Evolutionary conservation across 1,140 invertebrate genomes (phyloP).

Genomic region (Zaprionus nigranus): DNA sequence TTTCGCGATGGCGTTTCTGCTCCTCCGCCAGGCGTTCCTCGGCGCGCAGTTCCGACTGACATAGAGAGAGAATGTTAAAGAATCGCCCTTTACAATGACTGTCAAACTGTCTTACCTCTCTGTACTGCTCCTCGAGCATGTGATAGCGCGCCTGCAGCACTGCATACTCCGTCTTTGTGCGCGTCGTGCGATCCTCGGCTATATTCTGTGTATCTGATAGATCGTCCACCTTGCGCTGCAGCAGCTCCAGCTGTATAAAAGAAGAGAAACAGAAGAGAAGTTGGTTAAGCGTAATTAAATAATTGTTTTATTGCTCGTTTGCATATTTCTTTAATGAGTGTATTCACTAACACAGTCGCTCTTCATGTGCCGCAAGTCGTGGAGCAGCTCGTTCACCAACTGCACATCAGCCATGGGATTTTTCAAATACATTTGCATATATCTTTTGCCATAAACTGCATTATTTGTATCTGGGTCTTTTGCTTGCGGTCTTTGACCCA

Average conservation of each 20-base stretch:
- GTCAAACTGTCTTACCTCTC: constrained; percentile 88
- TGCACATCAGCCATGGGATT: constrained; percentile 79
- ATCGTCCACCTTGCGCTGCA: constrained; percentile 95
- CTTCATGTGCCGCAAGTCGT: constrained; percentile 77
- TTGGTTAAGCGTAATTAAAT: constrained; percentile 2
- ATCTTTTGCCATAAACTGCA: constrained; percentile 51
- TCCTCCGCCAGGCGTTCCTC: constrained; percentile 94
- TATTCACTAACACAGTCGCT: constrained; percentile 79
- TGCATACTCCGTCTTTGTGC: constrained; percentile 95
- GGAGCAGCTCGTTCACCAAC: constrained; percentile 78
- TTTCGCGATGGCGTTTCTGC: constrained; percentile 92
- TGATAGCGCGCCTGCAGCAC: constrained; percentile 94
- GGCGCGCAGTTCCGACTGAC: constrained; percentile 90
- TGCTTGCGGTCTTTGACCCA: constrained; percentile 11
- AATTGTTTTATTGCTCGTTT: neutral
- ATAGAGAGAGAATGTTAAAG: neutral
- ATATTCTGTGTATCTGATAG: constrained; percentile 93
- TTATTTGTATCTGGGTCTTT: constrained; percentile 41
- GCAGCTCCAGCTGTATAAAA: constrained; percentile 91
- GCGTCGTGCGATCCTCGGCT: constrained; percentile 93
- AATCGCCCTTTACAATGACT: neutral
- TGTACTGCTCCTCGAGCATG: constrained; percentile 95
- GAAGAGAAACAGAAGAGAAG: constrained; percentile 14
- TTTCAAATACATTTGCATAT: constrained; percentile 82
- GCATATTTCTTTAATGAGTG: neutral